A percentile compares a stretch with the other conserved stretches of the same genome.
Evolutionary conservation across 2,888 invertebrate species (phyloP).

Genomic region (Volucella bombylans): DNA sequence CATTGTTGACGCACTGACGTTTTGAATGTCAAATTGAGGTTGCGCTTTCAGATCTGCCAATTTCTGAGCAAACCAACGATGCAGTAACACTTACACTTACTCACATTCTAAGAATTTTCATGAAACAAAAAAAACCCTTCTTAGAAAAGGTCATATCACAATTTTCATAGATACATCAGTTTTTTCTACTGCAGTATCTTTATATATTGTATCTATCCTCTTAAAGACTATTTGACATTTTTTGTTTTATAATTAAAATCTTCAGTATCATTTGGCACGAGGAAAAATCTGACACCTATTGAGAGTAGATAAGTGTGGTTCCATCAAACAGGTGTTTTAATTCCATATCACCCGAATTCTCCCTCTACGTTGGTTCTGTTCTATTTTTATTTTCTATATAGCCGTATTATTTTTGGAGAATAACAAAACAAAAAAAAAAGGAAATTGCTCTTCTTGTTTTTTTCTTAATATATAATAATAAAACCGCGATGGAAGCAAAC

Average conservation of each 20-base stretch:
- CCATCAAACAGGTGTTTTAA: slow-evolving; percentile 56
- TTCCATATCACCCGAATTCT: slow-evolving; percentile 4
- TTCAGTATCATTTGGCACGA: neutral
- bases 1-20: too few relatives aligned
- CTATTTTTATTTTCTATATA: slow-evolving; percentile 44
- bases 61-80: too few relatives aligned
- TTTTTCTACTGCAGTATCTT: too few relatives aligned
- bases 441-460: neutral
- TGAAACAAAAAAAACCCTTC: too few relatives aligned
- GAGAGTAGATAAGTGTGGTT: neutral
- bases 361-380: slow-evolving; percentile 1
- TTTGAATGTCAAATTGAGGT: too few relatives aligned
- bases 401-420: slow-evolving; percentile 53
- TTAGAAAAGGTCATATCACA: too few relatives aligned
- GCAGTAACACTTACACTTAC: too few relatives aligned
- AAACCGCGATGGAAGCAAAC: slow-evolving; percentile 36
- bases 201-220: too few relatives aligned
- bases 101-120: too few relatives aligned
- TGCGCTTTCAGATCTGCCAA: too few relatives aligned
- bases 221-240: too few relatives aligned
- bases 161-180: too few relatives aligned
- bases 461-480: neutral
- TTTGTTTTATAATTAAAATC: neutral
- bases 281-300: neutral
- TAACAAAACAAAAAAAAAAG: neutral